phyloP scores from a whole-genome alignment of 2,113 vertebrate genomes.

The Antechinus flavipes region DNA sequence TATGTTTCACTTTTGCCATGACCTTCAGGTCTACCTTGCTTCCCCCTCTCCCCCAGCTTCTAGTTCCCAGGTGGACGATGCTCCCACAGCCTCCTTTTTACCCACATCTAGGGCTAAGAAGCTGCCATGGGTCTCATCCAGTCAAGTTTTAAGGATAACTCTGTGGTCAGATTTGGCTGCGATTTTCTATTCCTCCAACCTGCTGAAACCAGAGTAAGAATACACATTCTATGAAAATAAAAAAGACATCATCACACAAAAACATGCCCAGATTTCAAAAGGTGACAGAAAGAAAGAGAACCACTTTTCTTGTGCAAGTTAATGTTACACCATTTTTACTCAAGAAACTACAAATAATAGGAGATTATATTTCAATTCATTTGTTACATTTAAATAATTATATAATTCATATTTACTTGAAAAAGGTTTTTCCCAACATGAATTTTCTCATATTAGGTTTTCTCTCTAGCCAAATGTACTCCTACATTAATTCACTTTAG shows the following conservation, averaged over 20 bases:
- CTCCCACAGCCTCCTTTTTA: too few species aligned
- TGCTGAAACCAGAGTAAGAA: background rate
- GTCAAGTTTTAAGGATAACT: background rate
- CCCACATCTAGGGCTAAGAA: too few species aligned
- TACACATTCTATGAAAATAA: background rate
- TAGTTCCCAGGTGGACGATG: too few species aligned
- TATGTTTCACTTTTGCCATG: background rate
- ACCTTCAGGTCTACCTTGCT: background rate
- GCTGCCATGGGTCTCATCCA: background rate
- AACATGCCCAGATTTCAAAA: background rate
- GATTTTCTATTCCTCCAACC: background rate
- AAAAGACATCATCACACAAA: background rate
- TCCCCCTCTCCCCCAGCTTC: background rate
- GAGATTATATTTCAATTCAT: background rate
- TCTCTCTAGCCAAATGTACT: background rate
- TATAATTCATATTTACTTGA: background rate
- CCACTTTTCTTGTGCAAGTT: background rate
- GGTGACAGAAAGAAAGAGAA: background rate
- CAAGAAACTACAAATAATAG: background rate
- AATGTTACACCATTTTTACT: background rate
- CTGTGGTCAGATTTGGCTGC: background rate
- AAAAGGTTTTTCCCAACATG: background rate
- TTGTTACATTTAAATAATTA: background rate
- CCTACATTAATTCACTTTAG: conserved; percentile 57
- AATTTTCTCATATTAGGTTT: background rate